Base-by-base conservation (phyloP, 2,113 vertebrate species). In the Eulemur macaco region DNA sequence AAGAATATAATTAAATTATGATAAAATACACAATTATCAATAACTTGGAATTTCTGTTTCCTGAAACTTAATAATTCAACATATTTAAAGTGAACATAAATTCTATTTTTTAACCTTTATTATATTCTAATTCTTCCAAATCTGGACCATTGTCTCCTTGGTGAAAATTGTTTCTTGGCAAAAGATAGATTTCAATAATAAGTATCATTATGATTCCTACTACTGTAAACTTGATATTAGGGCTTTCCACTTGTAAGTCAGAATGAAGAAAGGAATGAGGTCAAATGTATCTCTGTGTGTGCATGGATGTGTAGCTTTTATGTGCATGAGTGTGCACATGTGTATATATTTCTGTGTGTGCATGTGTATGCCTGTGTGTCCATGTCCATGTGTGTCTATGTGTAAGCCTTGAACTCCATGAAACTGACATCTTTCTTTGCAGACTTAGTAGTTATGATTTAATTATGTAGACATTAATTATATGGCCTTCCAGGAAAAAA, bases 31-130 rank as follows among this genome's bases (percentile, higher is more conserved):
- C 34, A 78, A 63, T 81, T 90, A 73, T 23, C 45, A 89, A 37
- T 14, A 14, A 60, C 5, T 63, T 78, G 63, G 17, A 52, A n/a
- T 63, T 89, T 37, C 1, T 56, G 3, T 47, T 58, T 85, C 29
- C 14, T 50, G 63, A n/a, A 80, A 85, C 78, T 76, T 74, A 73
- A 82, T 56, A 77, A 80, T 58, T 87, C 3, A 42, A 14, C 2
- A 23, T 42, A 71, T 52, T 73, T 94, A 78, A 96, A 88, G 3
- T 78, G 56, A 95, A 68, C 11, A 63, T 58, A 64, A 82, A 71
- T 1, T 71, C 31, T 89, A 47, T 31, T 39, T 88, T 58, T 83
- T 31, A 39, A 29, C 3, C 6, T 93, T 77, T n/a, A 52, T 50
- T 86, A 31, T 60, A 56, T 42, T 87, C 14, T 74, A 56, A 37